Evolutionary conservation across 2,888 invertebrate species (phyloP).

Genomic region (Leptopilina drosophilae): DNA sequence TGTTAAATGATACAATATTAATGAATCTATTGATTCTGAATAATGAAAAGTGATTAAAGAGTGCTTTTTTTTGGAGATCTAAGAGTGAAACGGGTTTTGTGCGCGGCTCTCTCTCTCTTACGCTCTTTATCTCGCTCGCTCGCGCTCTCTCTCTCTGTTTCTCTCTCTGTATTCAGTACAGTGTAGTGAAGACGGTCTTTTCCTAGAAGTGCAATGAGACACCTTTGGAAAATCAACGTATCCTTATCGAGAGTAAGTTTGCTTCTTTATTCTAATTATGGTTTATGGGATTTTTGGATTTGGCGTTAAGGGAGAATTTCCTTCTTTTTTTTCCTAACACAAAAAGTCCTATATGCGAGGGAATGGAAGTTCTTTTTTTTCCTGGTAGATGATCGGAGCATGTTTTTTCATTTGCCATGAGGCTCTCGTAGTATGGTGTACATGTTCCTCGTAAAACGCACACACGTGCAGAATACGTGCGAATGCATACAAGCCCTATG

Average conservation of each 20-base stretch:
- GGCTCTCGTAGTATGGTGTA: slow-evolving; percentile 30
- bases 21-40: slow-evolving; percentile 48
- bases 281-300: background rate
- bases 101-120: slow-evolving; percentile 45
- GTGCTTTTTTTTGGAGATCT: background rate
- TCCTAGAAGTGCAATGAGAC: slow-evolving; percentile 62
- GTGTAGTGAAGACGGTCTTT: slow-evolving; percentile 54
- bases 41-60: slow-evolving; percentile 53
- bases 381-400: slow-evolving; percentile 23
- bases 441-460: slow-evolving; percentile 40
- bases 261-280: background rate
- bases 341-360: too few relatives aligned
- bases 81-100: slow-evolving; percentile 52
- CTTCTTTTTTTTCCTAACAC: too few relatives aligned
- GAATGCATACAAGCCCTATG: slow-evolving; percentile 41
- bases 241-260: slow-evolving; percentile 57
- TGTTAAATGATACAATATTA: slow-evolving; percentile 48
- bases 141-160: background rate
- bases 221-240: slow-evolving; percentile 54
- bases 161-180: slow-evolving; percentile 51
- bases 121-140: slow-evolving; percentile 17
- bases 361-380: background rate
- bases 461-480: slow-evolving; percentile 45
- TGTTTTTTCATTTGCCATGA: slow-evolving; percentile 46
- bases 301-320: too few relatives aligned